phyloP scores from a whole-genome alignment of 2,797 vertebrate species.

The Phrynocephalus forsythii region DNA sequence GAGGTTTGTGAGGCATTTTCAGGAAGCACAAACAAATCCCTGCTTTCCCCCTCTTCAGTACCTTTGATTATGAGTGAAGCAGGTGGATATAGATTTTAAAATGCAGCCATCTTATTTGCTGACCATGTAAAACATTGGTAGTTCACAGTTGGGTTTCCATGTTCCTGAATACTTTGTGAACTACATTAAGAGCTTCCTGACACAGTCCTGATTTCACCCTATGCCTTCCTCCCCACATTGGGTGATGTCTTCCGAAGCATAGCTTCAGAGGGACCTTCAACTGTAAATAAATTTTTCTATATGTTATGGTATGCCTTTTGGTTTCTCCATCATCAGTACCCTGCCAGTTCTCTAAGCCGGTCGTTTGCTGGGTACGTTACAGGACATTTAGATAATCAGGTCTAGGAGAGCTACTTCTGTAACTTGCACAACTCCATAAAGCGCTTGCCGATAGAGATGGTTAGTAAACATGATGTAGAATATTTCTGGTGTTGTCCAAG shows the following conservation, averaged over 20 bases:
- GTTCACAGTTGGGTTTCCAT: neutral
- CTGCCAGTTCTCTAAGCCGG: neutral
- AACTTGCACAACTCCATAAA: neutral
- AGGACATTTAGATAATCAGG: neutral
- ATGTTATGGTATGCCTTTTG: neutral
- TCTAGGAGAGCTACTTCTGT: neutral
- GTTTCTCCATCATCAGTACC: neutral
- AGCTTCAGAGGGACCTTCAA: neutral
- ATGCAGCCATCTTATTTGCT: neutral
- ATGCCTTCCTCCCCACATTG: neutral
- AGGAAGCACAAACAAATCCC: slow-evolving; percentile 1
- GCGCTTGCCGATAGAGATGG: neutral
- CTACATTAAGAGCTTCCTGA: neutral
- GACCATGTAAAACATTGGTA: rapidly evolving
- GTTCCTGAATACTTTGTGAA: neutral
- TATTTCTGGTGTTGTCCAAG: no score
- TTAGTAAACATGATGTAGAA: no score
- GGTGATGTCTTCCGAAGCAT: neutral
- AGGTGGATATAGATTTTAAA: neutral
- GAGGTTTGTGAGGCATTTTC: slow-evolving; percentile 28
- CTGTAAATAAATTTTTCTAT: slow-evolving; percentile 13
- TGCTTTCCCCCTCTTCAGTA: neutral
- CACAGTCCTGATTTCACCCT: neutral
- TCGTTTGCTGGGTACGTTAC: neutral
- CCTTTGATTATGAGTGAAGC: slow-evolving; percentile 9